Evolutionary conservation across 1,140 invertebrate species (phyloP).

Genomic region (Drosophila nannoptera): DNA sequence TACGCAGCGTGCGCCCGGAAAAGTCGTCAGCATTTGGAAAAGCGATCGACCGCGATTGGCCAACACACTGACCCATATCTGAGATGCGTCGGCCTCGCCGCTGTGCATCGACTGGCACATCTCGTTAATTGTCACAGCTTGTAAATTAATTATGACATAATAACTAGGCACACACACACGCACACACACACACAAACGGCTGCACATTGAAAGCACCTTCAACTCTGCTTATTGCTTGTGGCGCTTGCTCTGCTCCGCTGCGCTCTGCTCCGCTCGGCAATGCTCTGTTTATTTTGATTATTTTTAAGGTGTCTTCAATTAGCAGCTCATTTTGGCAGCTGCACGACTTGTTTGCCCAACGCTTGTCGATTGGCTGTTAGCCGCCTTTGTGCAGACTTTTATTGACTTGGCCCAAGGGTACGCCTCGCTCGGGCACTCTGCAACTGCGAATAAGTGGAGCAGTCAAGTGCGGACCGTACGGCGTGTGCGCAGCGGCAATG

Average conservation of each 20-base stretch:
- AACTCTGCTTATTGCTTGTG: conserved; percentile 67
- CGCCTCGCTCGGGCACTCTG: conserved; percentile 14
- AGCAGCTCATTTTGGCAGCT: conserved; percentile 53
- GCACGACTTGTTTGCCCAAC: conserved; percentile 56
- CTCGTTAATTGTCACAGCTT: conserved; percentile 76
- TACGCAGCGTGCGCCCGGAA: conserved; percentile 62
- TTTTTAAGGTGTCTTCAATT: conserved; percentile 72
- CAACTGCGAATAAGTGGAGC: conserved; percentile 46
- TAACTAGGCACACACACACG: conserved; percentile 39
- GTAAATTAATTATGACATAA: conserved; percentile 77
- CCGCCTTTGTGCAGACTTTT: conserved; percentile 54
- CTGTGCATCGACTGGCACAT: conserved; percentile 52
- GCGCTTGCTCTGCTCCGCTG: conserved; percentile 33
- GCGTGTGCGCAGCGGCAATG: background rate
- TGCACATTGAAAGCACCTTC: conserved; percentile 55
- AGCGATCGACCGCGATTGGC: conserved; percentile 27
- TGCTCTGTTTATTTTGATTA: conserved; percentile 64
- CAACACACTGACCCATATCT: conserved; percentile 62
- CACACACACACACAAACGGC: conserved; percentile 24
- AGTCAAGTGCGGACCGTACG: conserved; percentile 12
- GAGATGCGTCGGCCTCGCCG: conserved; percentile 59
- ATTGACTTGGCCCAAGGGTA: conserved; percentile 27
- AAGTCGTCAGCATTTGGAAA: conserved; percentile 37
- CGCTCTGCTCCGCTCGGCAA: conserved; percentile 36
- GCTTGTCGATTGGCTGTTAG: conserved; percentile 11